A percentile compares a stretch with the other conserved stretches of the same genome.
Evolutionary conservation across 2,888 invertebrate genomes (phyloP).

Genomic region (Diaperis boleti): DNA sequence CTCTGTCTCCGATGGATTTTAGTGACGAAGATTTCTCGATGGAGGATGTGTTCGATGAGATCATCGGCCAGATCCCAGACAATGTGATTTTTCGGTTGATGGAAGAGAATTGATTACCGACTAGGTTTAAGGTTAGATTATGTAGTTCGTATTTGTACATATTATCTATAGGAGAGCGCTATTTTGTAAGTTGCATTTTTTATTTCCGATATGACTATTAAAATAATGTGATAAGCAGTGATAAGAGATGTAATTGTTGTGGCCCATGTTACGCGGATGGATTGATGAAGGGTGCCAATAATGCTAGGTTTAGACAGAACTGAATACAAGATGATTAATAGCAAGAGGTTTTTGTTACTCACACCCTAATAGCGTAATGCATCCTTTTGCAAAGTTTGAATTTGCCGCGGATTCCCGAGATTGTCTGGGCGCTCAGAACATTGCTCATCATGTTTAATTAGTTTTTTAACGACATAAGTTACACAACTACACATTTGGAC

Average conservation of each 20-base stretch:
- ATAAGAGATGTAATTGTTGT: neutral
- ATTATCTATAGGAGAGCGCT: neutral
- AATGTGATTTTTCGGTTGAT: constrained; percentile 23
- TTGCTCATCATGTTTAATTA: too few species aligned
- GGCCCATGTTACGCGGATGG: neutral
- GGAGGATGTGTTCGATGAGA: constrained; percentile 24
- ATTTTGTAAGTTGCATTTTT: neutral
- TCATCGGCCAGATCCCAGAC: constrained; percentile 24
- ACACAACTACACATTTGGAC: too few species aligned
- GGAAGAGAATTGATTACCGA: constrained; percentile 18
- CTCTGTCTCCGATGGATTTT: constrained; percentile 10
- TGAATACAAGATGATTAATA: too few species aligned
- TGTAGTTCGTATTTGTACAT: neutral
- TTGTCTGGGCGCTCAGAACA: too few species aligned
- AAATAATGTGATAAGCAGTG: neutral
- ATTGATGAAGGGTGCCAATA: too few species aligned
- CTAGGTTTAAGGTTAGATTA: neutral
- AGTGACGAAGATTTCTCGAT: constrained; percentile 18
- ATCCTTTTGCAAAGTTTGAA: too few species aligned
- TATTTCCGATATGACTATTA: neutral
- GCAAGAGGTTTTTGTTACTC: too few species aligned
- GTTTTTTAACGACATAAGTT: too few species aligned
- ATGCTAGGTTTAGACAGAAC: too few species aligned
- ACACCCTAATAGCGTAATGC: too few species aligned
- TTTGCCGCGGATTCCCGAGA: too few species aligned